Percentiles rank a stretch among this genome's conserved stretches.
These are phyloP conservation scores for Eumerus sabulonum DNA, from an alignment of 2,888 invertebrate genomes.

Conservation along the genomic window DNA sequence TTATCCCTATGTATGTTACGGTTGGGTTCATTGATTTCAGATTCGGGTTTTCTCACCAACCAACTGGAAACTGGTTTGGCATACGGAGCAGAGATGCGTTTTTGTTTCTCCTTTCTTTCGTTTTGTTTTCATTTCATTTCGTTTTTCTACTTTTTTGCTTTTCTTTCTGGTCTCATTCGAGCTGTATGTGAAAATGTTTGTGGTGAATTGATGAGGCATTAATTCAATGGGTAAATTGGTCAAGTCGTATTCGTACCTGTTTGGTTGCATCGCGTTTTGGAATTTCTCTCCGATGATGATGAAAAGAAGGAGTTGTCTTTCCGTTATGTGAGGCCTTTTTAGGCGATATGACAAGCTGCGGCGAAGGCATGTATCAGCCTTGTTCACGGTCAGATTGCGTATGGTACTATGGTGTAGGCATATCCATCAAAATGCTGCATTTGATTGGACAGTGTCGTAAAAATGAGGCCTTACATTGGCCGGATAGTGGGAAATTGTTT, in stretches of 20 bases:
- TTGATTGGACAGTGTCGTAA: too few relatives aligned
- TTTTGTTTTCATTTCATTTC: neutral
- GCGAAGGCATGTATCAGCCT: too few relatives aligned
- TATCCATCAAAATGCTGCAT: too few relatives aligned
- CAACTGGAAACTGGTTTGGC: slow-evolving; percentile 11
- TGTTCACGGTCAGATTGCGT: too few relatives aligned
- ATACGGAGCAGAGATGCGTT: neutral
- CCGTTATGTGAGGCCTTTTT: slow-evolving; percentile 12
- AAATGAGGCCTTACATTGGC: too few relatives aligned
- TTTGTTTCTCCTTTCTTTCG: neutral
- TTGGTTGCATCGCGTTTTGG: neutral
- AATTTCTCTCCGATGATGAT: too few relatives aligned
- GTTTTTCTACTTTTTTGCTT: neutral
- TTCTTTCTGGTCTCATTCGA: too few relatives aligned
- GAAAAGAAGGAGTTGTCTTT: neutral
- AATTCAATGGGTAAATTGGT: slow-evolving; percentile 2
- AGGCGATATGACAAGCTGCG: neutral
- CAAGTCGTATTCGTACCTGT: neutral
- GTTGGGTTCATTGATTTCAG: slow-evolving; percentile 3
- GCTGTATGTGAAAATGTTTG: too few relatives aligned
- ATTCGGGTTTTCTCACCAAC: neutral
- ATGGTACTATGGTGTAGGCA: too few relatives aligned
- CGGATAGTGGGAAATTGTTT: too few relatives aligned
- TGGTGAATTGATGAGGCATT: neutral
- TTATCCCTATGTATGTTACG: neutral